A percentile compares a stretch with the other conserved stretches of the same genome.
Evolutionary conservation across 2,888 invertebrate genomes (phyloP).

Genomic region (Junonia oenone): DNA sequence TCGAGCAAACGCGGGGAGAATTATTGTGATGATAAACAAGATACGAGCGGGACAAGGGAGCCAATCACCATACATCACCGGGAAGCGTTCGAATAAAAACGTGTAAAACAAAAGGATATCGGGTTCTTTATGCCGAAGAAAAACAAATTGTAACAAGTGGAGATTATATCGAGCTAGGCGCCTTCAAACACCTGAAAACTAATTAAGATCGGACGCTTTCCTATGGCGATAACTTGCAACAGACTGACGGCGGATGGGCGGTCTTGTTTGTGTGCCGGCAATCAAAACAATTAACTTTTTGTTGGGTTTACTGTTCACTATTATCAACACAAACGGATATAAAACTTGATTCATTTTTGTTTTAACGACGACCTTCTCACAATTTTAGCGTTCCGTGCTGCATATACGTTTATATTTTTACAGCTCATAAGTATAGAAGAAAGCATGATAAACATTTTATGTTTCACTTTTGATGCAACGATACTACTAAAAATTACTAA

Average conservation of each 20-base stretch:
- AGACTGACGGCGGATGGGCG: slow-evolving; percentile 52
- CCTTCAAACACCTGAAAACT: slow-evolving; percentile 77
- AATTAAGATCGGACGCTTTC: slow-evolving; percentile 78
- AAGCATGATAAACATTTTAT: no score
- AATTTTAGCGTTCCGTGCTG: slow-evolving; percentile 31
- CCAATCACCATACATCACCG: slow-evolving; percentile 79
- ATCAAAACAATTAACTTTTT: slow-evolving; percentile 79
- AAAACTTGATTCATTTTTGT: slow-evolving; percentile 35
- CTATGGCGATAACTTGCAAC: slow-evolving; percentile 71
- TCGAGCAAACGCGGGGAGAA: slow-evolving; percentile 59
- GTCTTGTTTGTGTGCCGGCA: slow-evolving; percentile 72
- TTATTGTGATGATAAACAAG: slow-evolving; percentile 76
- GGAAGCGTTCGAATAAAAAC: slow-evolving; percentile 67
- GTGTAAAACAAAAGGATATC: slow-evolving; percentile 65
- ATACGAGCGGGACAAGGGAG: slow-evolving; percentile 70
- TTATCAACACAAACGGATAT: slow-evolving; percentile 29
- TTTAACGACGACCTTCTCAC: slow-evolving; percentile 38
- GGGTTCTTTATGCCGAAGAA: slow-evolving; percentile 66
- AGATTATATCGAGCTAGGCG: slow-evolving; percentile 74
- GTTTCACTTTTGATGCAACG: no score
- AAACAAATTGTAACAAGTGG: slow-evolving; percentile 77
- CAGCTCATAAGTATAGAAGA: no score
- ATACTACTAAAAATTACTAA: no score
- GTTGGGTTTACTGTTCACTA: slow-evolving; percentile 46
- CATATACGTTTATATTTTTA: neutral